These are phyloP conservation scores for Encarsia formosa DNA, from an alignment of 2,888 invertebrate genomes.

Conservation along the genomic window DNA sequence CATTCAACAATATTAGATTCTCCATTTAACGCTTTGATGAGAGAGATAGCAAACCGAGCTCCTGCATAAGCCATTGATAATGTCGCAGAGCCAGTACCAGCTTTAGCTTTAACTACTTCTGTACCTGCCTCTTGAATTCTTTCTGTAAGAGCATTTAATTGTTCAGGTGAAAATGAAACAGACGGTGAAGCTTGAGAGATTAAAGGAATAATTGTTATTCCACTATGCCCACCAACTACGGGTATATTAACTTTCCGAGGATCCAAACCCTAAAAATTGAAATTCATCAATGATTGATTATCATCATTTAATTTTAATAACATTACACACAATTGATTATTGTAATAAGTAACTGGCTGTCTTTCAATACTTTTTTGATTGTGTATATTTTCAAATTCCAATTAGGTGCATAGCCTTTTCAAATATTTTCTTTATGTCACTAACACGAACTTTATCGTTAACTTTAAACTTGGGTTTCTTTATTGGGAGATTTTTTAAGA, in stretches of 20 bases:
- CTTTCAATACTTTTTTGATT: too few relatives aligned
- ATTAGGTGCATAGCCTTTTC: too few relatives aligned
- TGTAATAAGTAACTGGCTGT: too few relatives aligned
- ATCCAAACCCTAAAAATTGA: slow-evolving; percentile 70
- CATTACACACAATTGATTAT: too few relatives aligned
- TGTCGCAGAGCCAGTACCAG: slow-evolving; percentile 97
- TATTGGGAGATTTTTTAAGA: too few relatives aligned
- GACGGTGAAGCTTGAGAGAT: slow-evolving; percentile 87
- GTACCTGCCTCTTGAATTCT: slow-evolving; percentile 99
- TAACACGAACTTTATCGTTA: too few relatives aligned
- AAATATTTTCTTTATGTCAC: too few relatives aligned
- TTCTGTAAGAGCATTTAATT: slow-evolving; percentile 80
- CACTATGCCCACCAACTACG: slow-evolving; percentile 97
- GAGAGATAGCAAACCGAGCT: slow-evolving; percentile 80
- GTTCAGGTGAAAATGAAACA: slow-evolving; percentile 72
- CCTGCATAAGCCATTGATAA: slow-evolving; percentile 98
- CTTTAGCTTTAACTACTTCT: slow-evolving; percentile 97
- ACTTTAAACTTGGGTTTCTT: too few relatives aligned
- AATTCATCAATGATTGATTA: too few relatives aligned
- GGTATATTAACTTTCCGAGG: slow-evolving; percentile 81
- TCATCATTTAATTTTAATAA: too few relatives aligned
- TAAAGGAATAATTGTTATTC: slow-evolving; percentile 95
- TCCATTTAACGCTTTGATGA: slow-evolving; percentile 82
- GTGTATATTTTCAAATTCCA: too few relatives aligned
- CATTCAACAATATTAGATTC: slow-evolving; percentile 88